These are phyloP conservation scores for Sarcophaga caerulescens DNA, from an alignment of 2,888 invertebrate genomes.

Conservation along the genomic window DNA sequence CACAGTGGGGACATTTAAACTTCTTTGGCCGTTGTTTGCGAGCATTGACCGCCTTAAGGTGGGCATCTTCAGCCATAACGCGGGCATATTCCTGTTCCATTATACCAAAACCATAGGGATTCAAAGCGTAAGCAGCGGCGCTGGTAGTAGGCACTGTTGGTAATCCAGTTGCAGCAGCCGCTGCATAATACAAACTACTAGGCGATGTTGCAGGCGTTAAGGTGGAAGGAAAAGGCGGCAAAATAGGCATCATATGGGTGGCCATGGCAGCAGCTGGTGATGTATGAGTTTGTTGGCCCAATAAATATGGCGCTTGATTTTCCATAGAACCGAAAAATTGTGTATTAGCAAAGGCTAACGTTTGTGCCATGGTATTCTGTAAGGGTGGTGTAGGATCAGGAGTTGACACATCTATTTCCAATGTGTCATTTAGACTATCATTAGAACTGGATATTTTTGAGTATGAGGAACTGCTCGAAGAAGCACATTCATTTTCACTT, in stretches of 20 bases:
- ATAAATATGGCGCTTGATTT: conserved; percentile 31
- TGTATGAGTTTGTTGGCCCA: conserved; percentile 50
- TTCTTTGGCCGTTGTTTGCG: conserved; percentile 93
- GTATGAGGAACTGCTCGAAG: conserved; percentile 67
- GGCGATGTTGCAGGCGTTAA: conserved; percentile 68
- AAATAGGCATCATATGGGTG: conserved; percentile 34
- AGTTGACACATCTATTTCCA: conserved; percentile 55
- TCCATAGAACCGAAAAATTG: conserved; percentile 50
- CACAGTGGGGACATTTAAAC: conserved; percentile 94
- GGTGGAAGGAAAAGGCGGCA: neutral
- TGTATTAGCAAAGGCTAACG: conserved; percentile 36
- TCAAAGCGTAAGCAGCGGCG: conserved; percentile 75
- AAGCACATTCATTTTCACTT: conserved; percentile 73
- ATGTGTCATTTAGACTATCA: conserved; percentile 72
- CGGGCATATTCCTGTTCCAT: conserved; percentile 87
- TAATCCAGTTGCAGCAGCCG: conserved; percentile 67
- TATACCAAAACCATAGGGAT: conserved; percentile 81
- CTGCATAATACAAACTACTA: conserved; percentile 68
- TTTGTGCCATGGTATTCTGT: neutral
- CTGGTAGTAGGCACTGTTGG: conserved; percentile 64
- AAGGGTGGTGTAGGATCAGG: conserved; percentile 4
- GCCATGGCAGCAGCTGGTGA: conserved; percentile 13
- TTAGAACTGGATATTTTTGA: conserved; percentile 73
- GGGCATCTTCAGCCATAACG: conserved; percentile 87
- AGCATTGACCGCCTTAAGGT: conserved; percentile 85